Conservation (phyloP, 1,140 invertebrate species). For the Hyphantria cunea region DNA sequence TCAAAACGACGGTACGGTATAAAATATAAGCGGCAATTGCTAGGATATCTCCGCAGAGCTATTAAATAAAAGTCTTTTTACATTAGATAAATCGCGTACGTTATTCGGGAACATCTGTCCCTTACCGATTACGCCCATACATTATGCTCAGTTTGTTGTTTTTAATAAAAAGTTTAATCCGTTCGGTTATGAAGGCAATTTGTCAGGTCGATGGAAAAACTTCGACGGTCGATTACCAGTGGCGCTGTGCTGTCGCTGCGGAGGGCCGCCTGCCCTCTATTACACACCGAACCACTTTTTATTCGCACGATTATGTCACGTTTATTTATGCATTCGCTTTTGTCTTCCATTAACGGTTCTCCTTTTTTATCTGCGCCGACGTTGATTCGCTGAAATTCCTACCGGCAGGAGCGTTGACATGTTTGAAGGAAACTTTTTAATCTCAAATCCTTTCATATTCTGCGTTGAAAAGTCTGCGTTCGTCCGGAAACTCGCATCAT, state of each 20-base stretch:
- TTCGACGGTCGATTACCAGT: conserved; percentile 72
- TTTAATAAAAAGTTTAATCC: conserved; percentile 82
- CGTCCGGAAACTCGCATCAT: conserved; percentile 58
- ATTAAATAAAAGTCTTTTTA: conserved; percentile 80
- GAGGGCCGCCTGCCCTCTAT: conserved; percentile 54
- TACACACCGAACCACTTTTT: conserved; percentile 56
- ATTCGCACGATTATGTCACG: conserved; percentile 65
- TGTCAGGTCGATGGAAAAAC: conserved; percentile 78
- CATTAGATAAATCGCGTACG: conserved; percentile 79
- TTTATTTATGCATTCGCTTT: conserved; percentile 74
- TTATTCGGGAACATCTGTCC: conserved; percentile 77
- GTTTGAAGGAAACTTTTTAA: conserved; percentile 50
- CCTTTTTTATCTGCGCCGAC: conserved; percentile 53
- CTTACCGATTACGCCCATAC: conserved; percentile 76
- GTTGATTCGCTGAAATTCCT: conserved; percentile 61
- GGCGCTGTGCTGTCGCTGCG: conserved; percentile 37
- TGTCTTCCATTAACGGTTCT: conserved; percentile 69
- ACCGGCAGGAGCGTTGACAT: conserved; percentile 41
- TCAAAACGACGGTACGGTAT: conserved; percentile 64
- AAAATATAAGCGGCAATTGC: conserved; percentile 70
- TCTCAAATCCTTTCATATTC: conserved; percentile 51
- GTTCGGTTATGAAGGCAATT: conserved; percentile 79
- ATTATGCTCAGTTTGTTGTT: conserved; percentile 80
- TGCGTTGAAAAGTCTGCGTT: conserved; percentile 41
- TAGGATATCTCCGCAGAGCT: conserved; percentile 70